These are phyloP conservation scores for Araneus ventricosus DNA, from an alignment of 1,140 invertebrate genomes.

Conservation along the genomic window DNA sequence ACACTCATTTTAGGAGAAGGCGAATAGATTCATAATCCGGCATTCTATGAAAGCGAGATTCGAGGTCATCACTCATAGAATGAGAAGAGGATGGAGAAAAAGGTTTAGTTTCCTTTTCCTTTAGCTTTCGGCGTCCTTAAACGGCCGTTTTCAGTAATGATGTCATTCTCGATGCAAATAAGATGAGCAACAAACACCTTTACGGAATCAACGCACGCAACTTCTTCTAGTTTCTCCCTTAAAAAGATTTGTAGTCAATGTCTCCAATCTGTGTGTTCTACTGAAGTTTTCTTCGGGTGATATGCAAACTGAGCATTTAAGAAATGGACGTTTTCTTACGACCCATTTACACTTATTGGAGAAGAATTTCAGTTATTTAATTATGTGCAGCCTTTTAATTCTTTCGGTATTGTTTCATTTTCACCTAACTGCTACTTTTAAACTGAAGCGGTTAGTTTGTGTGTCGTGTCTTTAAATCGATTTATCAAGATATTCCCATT, in stretches of 20 bases:
- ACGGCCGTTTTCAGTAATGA: background rate
- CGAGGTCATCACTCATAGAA: no score
- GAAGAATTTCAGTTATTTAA: background rate
- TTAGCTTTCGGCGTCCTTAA: background rate
- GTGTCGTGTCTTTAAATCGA: background rate
- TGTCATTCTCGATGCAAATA: background rate
- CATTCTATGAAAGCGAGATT: no score
- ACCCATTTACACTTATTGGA: conserved; percentile 52
- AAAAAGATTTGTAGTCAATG: background rate
- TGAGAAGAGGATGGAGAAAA: no score
- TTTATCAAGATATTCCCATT: no score
- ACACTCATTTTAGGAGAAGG: no score
- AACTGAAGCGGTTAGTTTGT: background rate
- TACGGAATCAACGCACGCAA: background rate
- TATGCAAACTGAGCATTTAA: conserved; percentile 45
- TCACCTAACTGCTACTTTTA: background rate
- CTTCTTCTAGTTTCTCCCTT: background rate
- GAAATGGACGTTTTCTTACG: conserved; percentile 28
- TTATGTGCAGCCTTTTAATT: background rate
- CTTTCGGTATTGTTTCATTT: no score
- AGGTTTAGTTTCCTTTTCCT: background rate
- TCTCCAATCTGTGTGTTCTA: conserved; percentile 37
- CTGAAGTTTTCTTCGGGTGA: background rate
- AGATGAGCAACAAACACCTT: background rate
- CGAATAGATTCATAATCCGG: no score